Evolutionary conservation across 2,797 vertebrate genomes (phyloP).

Genomic region (Lophius americanus): DNA sequence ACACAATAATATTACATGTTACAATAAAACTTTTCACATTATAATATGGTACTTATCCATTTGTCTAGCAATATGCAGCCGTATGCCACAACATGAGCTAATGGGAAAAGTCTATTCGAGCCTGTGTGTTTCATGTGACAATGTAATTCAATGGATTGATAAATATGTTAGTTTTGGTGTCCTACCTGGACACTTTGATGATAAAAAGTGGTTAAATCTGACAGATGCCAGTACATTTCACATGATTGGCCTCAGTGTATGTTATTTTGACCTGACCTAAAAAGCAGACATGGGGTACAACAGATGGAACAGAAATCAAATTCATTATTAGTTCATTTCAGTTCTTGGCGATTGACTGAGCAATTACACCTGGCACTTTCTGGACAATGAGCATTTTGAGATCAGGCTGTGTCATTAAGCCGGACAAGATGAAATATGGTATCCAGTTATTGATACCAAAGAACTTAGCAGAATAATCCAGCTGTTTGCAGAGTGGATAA

Average conservation of each 20-base stretch:
- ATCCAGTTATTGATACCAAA: conserved; percentile 28
- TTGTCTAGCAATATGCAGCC: too few relatives aligned
- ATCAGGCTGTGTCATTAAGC: conserved; percentile 61
- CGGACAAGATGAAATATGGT: conserved; percentile 56
- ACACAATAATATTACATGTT: too few relatives aligned
- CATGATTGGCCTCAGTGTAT: conserved; percentile 17
- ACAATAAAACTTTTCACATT: too few relatives aligned
- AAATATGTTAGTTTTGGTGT: neutral
- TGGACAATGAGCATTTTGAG: conserved; percentile 47
- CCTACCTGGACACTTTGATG: neutral
- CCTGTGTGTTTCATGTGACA: too few relatives aligned
- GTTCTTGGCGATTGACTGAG: conserved; percentile 42
- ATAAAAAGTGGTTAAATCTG: neutral
- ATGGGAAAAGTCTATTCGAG: neutral
- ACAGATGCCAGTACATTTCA: conserved; percentile 5
- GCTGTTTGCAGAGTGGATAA: conserved; percentile 47
- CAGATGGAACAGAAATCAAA: conserved; percentile 39
- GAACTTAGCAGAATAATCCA: conserved; percentile 47
- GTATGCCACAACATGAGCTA: neutral
- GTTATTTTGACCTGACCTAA: conserved; percentile 25
- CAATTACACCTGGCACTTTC: conserved; percentile 55
- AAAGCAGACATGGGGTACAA: conserved; percentile 30
- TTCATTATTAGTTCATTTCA: conserved; percentile 58
- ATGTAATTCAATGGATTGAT: neutral
- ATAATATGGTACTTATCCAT: too few relatives aligned